phyloP scores from a whole-genome alignment of 2,797 vertebrate genomes.

The Mallotus villosus region DNA sequence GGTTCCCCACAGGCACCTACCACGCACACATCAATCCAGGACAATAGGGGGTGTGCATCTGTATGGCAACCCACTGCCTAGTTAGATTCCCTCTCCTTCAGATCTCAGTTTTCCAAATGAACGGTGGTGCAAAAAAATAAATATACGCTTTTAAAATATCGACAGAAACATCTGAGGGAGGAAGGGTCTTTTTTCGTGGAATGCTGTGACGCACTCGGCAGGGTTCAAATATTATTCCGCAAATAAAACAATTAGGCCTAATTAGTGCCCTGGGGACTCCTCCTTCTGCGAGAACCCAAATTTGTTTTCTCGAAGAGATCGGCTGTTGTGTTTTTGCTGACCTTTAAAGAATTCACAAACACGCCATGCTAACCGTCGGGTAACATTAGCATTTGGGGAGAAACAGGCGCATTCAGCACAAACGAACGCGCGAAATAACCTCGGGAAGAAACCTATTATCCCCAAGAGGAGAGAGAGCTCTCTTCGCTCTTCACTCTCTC shows the following conservation, averaged over 20 bases:
- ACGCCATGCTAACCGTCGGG: constrained; percentile 18
- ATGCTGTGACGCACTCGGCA: not conserved
- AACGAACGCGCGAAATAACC: constrained; percentile 13
- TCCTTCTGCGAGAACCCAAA: constrained; percentile 25
- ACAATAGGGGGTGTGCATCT: not conserved
- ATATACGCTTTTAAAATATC: not conserved
- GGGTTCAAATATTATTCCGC: constrained; percentile 26
- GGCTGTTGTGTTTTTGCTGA: constrained; percentile 28
- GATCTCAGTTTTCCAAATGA: not conserved
- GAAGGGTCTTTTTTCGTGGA: constrained; percentile 11
- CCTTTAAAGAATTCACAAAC: constrained; percentile 36
- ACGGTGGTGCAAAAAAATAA: not conserved
- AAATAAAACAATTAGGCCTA: constrained; percentile 51
- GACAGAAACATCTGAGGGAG: constrained; percentile 11
- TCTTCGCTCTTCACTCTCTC: not conserved
- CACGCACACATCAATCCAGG: not conserved
- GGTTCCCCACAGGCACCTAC: not conserved
- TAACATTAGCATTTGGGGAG: constrained; percentile 34
- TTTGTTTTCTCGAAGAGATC: constrained; percentile 13
- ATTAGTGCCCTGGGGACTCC: constrained; percentile 46
- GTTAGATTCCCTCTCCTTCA: not conserved
- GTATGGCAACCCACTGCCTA: not conserved
- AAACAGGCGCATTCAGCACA: not conserved
- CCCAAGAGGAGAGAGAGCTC: not conserved
- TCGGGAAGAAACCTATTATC: not conserved